Percentiles rank a stretch among this genome's conserved stretches.
Evolutionary conservation across 1,140 invertebrate species (phyloP).

Genomic region (Drosophila pruinosa): DNA sequence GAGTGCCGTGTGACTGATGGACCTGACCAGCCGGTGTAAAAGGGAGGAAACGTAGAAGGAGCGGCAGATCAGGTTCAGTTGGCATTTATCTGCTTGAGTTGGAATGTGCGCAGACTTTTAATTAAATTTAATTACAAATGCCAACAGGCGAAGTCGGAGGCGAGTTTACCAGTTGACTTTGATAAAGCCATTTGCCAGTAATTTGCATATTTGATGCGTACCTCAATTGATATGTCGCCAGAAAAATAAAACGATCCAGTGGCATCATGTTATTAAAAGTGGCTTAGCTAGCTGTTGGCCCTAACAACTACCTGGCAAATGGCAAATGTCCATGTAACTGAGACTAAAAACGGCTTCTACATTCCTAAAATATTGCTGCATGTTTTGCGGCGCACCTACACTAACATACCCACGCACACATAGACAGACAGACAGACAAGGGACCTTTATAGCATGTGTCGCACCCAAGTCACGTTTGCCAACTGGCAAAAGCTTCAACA

Average conservation of each 20-base stretch:
- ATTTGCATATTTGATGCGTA: constrained; percentile 50
- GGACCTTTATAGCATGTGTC: constrained; percentile 53
- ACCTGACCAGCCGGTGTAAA: not conserved
- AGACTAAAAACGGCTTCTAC: constrained; percentile 55
- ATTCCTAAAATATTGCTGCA: constrained; percentile 67
- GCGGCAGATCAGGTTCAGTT: constrained; percentile 36
- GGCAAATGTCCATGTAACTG: constrained; percentile 39
- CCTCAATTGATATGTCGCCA: constrained; percentile 34
- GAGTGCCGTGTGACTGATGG: constrained; percentile 55
- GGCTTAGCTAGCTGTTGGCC: constrained; percentile 3
- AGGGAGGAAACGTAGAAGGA: not conserved
- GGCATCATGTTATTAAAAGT: constrained; percentile 36
- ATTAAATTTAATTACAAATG: constrained; percentile 81
- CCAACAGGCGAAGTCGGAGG: constrained; percentile 37
- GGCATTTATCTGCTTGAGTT: constrained; percentile 44
- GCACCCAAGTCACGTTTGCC: constrained; percentile 70
- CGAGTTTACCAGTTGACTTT: constrained; percentile 39
- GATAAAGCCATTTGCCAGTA: constrained; percentile 47
- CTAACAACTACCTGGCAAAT: not conserved
- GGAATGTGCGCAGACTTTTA: constrained; percentile 66
- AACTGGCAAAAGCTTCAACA: constrained; percentile 68
- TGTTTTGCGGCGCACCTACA: constrained; percentile 28
- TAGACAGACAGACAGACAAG: constrained; percentile 14
- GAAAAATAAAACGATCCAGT: not conserved
- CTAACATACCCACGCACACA: constrained; percentile 6